Evolutionary conservation across 2,797 vertebrate species (phyloP).

Genomic region (Benthosema pterotum): DNA sequence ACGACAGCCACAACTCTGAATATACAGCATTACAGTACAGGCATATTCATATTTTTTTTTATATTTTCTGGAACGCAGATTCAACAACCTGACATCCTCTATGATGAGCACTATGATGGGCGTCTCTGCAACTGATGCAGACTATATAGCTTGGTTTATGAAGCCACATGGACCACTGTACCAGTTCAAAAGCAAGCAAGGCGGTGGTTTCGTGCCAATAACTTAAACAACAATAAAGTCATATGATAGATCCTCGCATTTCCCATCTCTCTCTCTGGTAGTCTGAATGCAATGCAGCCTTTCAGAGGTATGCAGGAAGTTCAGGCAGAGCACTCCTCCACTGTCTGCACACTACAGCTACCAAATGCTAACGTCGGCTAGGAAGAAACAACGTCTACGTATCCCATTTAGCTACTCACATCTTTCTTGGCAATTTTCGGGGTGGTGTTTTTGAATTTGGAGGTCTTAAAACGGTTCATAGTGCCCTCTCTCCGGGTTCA

Average conservation of each 20-base stretch:
- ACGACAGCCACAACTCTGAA: too few relatives aligned
- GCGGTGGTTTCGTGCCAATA: not conserved
- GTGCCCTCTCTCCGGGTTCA: conserved; percentile 58
- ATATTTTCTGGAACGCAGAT: too few relatives aligned
- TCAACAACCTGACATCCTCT: not conserved
- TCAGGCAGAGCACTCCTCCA: conserved; percentile 29
- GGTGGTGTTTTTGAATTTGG: conserved; percentile 92
- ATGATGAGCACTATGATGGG: conserved; percentile 18
- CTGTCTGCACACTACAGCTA: conserved; percentile 34
- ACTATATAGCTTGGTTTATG: conserved; percentile 18
- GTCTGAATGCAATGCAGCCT: conserved; percentile 25
- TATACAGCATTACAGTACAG: too few relatives aligned
- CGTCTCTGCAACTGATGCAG: conserved; percentile 22
- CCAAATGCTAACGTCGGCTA: conserved; percentile 48
- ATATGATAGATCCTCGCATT: conserved; percentile 1
- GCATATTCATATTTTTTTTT: too few relatives aligned
- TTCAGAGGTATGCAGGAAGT: conserved; percentile 74
- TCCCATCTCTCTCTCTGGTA: conserved; percentile 2
- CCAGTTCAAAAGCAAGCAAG: not conserved
- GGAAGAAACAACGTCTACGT: not conserved
- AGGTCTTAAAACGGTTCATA: conserved; percentile 95
- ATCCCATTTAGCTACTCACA: conserved; percentile 78
- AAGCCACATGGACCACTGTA: conserved; percentile 28
- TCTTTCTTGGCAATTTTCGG: conserved; percentile 88
- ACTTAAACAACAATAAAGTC: not conserved